Base-by-base conservation (phyloP, 2,797 vertebrate species). In the Sus cebifrons region DNA sequence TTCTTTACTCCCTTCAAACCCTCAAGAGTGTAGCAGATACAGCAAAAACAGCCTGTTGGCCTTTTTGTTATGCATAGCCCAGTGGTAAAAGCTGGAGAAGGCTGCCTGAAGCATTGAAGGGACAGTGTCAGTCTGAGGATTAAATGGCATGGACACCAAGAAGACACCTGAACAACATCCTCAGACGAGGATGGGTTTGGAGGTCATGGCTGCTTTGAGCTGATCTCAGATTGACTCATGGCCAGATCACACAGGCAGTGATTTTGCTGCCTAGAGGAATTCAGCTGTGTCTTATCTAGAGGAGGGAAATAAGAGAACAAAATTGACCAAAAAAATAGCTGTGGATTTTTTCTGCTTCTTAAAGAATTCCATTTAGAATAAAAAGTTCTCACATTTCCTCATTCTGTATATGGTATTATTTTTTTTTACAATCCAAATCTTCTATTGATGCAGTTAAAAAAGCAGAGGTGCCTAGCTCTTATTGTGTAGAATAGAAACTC, bases 341-440 rank as follows among this genome's bases (percentile, higher is more conserved):
- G 54, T 40, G 40, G 10, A 13, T 75, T 86, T 86, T 85, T 90
- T 68, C 73, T 89, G 44, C 94, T 95, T 58, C 94, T 95, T 58
- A 92, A 92, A 94, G 36, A 86, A 84, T 87, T 96, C 71, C 93
- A 44, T 95, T 73, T 93, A 96, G 82, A 96, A 89, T 92, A 88
- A 56, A 21, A 92, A 64, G 25, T 68, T 56, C 67, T 97, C 49
- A 73, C n/a, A 56, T 96, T 95, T 96, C 54, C 68, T 91, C 49
- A 83, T 89, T 82, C 62, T 2, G 2, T 67, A 58, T 71, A 58
- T n/a, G 94, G 18, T 82, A 49, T 71, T 92, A 91, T 73, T 29
- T 25, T 32, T 81, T 81, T 49, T 27, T 27, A 4, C n/a, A 64
- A 77, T 54, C 29, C 32, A 77, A 15, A 70, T 91, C 58, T 95